phyloP scores from a whole-genome alignment of 2,797 vertebrate species.

The Heterohyrax brucei region DNA sequence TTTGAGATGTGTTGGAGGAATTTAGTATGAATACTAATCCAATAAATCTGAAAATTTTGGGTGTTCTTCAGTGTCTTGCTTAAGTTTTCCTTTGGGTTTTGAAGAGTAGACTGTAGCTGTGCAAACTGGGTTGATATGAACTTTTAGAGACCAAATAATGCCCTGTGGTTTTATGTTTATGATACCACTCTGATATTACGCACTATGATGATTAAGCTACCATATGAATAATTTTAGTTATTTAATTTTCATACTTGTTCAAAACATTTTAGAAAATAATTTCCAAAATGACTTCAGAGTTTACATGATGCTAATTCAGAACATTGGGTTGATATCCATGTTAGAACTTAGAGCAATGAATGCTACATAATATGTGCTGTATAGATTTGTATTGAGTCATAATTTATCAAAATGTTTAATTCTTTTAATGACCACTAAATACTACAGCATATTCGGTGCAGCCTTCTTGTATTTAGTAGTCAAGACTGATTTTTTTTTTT shows the following conservation, averaged over 20 bases:
- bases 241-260: slow-evolving; percentile 18
- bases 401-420: slow-evolving; percentile 81
- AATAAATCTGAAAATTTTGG: background rate
- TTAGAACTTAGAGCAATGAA: slow-evolving; percentile 65
- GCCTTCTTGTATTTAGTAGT: slow-evolving; percentile 71
- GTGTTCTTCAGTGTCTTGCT: background rate
- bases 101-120: background rate
- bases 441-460: slow-evolving; percentile 67
- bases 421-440: slow-evolving; percentile 75
- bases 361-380: slow-evolving; percentile 62
- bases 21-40: background rate
- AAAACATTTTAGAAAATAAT: slow-evolving; percentile 63
- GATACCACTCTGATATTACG: background rate
- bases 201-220: background rate
- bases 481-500: slow-evolving; percentile 78
- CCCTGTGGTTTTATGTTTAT: background rate
- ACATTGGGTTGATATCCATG: slow-evolving; percentile 53
- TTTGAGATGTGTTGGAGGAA: background rate
- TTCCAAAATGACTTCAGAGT: slow-evolving; percentile 71
- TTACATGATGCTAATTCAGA: slow-evolving; percentile 52
- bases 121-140: background rate
- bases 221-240: slow-evolving; percentile 47
- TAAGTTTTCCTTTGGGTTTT: background rate
- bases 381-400: slow-evolving; percentile 62
- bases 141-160: background rate